Percentiles rank a stretch among this genome's conserved stretches.
These are phyloP conservation scores for Gasteruption jaculator DNA, from an alignment of 2,888 invertebrate genomes.

Conservation along the genomic window DNA sequence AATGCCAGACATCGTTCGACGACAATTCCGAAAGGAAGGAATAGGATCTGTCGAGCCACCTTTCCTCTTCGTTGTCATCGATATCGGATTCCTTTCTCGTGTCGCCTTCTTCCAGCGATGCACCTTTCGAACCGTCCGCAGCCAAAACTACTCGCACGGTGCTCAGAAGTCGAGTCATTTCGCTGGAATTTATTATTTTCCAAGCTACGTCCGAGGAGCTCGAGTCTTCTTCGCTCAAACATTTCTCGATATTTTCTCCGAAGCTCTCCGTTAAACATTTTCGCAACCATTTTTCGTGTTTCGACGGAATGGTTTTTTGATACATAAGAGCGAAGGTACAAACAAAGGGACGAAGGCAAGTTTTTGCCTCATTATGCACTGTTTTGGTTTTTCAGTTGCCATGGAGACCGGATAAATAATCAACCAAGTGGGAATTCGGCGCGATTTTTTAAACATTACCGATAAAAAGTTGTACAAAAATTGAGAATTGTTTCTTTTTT, in stretches of 20 bases:
- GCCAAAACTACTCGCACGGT: too few relatives aligned
- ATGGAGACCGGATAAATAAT: too few relatives aligned
- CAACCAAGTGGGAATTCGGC: too few relatives aligned
- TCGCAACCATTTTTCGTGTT: slow-evolving; percentile 38
- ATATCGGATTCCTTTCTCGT: slow-evolving; percentile 19
- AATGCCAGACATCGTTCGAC: slow-evolving; percentile 43
- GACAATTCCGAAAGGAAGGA: slow-evolving; percentile 39
- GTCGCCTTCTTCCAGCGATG: slow-evolving; percentile 25
- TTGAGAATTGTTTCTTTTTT: background rate
- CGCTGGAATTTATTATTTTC: slow-evolving; percentile 33
- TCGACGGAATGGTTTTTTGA: background rate
- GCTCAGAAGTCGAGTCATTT: slow-evolving; percentile 34
- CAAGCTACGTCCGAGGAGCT: slow-evolving; percentile 28
- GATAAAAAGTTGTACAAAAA: too few relatives aligned
- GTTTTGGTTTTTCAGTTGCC: too few relatives aligned
- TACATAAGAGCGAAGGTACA: background rate
- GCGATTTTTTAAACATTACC: too few relatives aligned
- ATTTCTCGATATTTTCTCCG: slow-evolving; percentile 28
- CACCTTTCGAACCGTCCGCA: too few relatives aligned
- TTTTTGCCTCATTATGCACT: too few relatives aligned
- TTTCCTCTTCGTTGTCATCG: slow-evolving; percentile 20
- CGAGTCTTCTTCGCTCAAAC: slow-evolving; percentile 27
- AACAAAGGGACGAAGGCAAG: too few relatives aligned
- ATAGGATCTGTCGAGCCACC: slow-evolving; percentile 32
- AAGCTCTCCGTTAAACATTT: slow-evolving; percentile 41